Evolutionary conservation across 2,797 vertebrate genomes (phyloP), one percentile per base, ranked within the genome.

Genomic region (Rachycentron canadum): DNA sequence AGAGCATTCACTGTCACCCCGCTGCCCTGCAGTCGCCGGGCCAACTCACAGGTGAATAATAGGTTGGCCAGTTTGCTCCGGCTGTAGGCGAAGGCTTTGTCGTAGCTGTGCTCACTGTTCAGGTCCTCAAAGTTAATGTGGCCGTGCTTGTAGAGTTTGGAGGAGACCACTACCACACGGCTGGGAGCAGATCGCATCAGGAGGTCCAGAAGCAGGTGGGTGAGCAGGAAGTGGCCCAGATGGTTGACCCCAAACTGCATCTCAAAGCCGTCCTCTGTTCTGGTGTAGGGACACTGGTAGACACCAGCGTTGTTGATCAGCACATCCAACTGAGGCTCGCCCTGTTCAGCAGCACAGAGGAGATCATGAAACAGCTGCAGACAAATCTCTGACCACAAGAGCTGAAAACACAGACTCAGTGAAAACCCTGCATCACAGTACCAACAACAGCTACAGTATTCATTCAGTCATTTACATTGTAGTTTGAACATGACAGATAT

Each of bases 101-200:
- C 94, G 26, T 98, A 98, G 85, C 73, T 93, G 68, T 93, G 91
- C 79, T 97, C 96, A 59, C 97, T 97, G 93, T 96, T 96, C 76
- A 98, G 86, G 87, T 98, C 97, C 61, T 98, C 97, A 41, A 98
- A 98, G 81, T 98, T 96, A 83, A 98, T 97, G 79, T 96, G 95
- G 7, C 96, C 96, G 0, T 95, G 95, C 85, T 97, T 98, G 88
- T 98, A 98, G 79, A 98, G 96, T 74, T 95, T 97, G 81, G 97
- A 98, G 32, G 97, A 97, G 56, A 98, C 95, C 1, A 98, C 95
- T 41, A 98, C 91, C 21, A 98, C 83, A 53, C 96, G 95, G 90
- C 97, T 98, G 0, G 97, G 97, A 19, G 96, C 96, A 0, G 97
- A 95, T 21, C 41, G 84, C 69, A 85, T 91, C 85, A 97, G 91